A percentile compares a stretch with the other conserved stretches of the same genome.
phyloP scores from a whole-genome alignment of 2,888 invertebrate species.

The Cremastinae sp. region DNA sequence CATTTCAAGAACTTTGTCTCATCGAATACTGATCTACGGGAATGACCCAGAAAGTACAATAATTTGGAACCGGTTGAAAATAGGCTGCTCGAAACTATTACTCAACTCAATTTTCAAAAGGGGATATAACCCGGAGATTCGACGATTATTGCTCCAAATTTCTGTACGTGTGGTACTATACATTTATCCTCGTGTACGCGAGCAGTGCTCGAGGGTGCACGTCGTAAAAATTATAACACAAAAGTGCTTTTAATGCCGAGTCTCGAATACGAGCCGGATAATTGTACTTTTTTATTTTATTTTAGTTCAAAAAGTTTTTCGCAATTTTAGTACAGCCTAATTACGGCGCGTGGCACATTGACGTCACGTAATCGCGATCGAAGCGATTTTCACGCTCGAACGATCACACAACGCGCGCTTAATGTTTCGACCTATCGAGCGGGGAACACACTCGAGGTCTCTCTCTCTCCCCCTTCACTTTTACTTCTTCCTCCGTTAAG shows the following conservation, averaged over 20 bases:
- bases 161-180: background rate
- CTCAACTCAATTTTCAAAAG: constrained; percentile 16
- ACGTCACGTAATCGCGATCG: constrained; percentile 64
- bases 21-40: constrained; percentile 52
- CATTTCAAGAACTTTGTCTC: constrained; percentile 51
- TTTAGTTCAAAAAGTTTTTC: constrained; percentile 46
- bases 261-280: constrained; percentile 55
- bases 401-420: constrained; percentile 52
- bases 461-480: constrained; percentile 21
- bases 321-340: constrained; percentile 64
- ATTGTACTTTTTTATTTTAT: constrained; percentile 59
- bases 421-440: constrained; percentile 52
- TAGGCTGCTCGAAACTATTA: constrained; percentile 28
- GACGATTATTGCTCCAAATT: background rate
- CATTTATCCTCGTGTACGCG: constrained; percentile 4
- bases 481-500: constrained; percentile 1
- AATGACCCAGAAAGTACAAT: constrained; percentile 42
- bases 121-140: constrained; percentile 3
- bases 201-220: constrained; percentile 6
- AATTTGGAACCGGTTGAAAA: constrained; percentile 10
- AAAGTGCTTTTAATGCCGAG: constrained; percentile 55
- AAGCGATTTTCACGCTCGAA: constrained; percentile 60
- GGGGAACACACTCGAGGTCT: constrained; percentile 11
- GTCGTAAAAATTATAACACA: constrained; percentile 64
- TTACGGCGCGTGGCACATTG: constrained; percentile 66